Percentiles rank a stretch among this genome's conserved stretches.
These are phyloP conservation scores for Acanthisitta chloris DNA, from an alignment of 2,113 vertebrate species.

Conservation along the genomic window DNA sequence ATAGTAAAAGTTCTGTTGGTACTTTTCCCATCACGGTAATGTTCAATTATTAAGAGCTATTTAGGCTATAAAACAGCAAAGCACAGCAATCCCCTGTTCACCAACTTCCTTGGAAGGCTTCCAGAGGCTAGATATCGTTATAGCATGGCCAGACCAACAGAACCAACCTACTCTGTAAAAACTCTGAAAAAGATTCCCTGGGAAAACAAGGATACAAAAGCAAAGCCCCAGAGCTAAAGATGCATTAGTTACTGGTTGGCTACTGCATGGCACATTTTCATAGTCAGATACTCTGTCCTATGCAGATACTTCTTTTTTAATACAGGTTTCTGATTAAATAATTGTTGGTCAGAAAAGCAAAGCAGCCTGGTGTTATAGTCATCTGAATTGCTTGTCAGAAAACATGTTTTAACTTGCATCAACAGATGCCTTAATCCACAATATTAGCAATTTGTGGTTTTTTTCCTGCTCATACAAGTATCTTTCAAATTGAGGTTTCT, in stretches of 20 bases:
- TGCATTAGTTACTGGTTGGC: neutral
- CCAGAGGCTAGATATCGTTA: neutral
- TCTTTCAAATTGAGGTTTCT: neutral
- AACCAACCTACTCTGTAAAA: neutral
- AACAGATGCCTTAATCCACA: neutral
- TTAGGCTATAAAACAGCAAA: conserved; percentile 2
- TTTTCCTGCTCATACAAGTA: neutral
- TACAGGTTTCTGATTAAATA: neutral
- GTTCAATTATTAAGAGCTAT: conserved; percentile 20
- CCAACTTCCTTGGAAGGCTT: neutral
- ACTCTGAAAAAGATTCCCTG: neutral
- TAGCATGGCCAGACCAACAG: neutral
- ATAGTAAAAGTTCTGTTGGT: conserved; percentile 28
- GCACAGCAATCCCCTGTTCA: neutral
- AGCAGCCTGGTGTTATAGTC: neutral
- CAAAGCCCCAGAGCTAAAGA: neutral
- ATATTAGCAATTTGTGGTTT: fast-evolving
- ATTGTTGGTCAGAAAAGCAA: neutral
- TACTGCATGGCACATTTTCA: fast-evolving
- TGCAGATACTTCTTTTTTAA: neutral
- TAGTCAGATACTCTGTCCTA: neutral
- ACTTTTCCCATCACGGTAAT: neutral
- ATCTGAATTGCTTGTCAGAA: neutral
- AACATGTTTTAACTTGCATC: neutral
- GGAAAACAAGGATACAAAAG: neutral